Evolutionary conservation across 1,140 invertebrate species (phyloP), one percentile per base, ranked within the genome.

Genomic region (Asobara japonica): DNA sequence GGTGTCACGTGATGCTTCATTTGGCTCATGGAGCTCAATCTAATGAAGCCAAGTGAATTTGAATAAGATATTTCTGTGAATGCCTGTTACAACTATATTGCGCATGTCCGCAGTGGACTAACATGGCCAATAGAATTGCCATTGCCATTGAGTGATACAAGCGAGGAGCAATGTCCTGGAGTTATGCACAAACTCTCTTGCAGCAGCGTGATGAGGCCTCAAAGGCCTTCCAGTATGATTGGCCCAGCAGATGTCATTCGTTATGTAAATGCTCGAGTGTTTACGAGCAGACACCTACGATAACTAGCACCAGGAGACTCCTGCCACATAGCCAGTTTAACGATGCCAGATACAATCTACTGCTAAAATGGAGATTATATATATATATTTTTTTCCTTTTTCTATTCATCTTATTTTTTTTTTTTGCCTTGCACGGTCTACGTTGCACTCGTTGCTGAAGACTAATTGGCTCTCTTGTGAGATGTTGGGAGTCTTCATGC

Each of bases 231-330:
- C 75, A 80, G 76, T 83, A 82, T 82, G 79, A 85, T 85, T 83
- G 84, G 79, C 72, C 76, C 73, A 71, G 79, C 80, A 81, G 80
- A 86, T 86, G 84, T 86, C 85, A 86, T 83, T 86, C 80, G 80
- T 86, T 86, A 85, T 86, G 83, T 83, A 86, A 86, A 85, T 83
- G 79, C 56, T 72, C 31, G 65, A 81, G 80, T 84, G 81, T 84
- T 86, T 84, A 85, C 81, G 80, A 84, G 83, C 76, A 79, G 79
- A 86, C 82, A 83, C 79, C 78, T 82, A 74, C 73, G 66, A 77
- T 80, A 81, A 80, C 82, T 80, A 80, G 72, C 75, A 77, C 76
- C 75, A 66, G 64, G n/a, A 31, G 71, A 65, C 7, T 65, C 30
- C 69, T 45, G 74, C 76, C 74, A 74, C 73, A 67, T 56, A 18